These are phyloP conservation scores for Lepidurus couesii DNA, from an alignment of 1,140 invertebrate genomes.

Conservation along the genomic window DNA sequence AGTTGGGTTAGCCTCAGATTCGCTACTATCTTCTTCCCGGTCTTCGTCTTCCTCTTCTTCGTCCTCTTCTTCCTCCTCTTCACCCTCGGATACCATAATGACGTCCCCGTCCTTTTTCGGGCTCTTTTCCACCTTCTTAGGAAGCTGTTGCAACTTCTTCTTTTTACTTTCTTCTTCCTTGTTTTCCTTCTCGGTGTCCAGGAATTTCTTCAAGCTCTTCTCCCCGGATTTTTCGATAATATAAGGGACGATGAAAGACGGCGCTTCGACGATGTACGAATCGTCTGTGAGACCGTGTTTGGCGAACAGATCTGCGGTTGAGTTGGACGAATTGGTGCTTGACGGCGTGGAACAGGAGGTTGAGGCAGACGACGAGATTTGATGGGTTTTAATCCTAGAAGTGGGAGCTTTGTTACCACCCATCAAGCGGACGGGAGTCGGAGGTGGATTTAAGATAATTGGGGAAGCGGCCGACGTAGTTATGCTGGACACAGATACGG, in stretches of 20 bases:
- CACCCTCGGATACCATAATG: slow-evolving; percentile 43
- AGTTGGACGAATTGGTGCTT: slow-evolving; percentile 35
- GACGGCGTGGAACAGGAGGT: slow-evolving; percentile 1
- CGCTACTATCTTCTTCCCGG: slow-evolving; percentile 31
- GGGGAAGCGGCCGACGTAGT: slow-evolving; percentile 35
- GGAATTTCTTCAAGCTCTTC: slow-evolving; percentile 60
- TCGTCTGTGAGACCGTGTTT: slow-evolving; percentile 68
- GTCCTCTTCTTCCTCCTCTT: slow-evolving; percentile 40
- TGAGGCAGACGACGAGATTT: slow-evolving; percentile 11
- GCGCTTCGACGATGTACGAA: slow-evolving; percentile 84
- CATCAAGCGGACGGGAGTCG: slow-evolving; percentile 31
- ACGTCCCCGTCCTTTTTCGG: slow-evolving; percentile 46
- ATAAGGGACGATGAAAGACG: slow-evolving; percentile 84
- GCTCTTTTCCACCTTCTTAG: slow-evolving; percentile 40
- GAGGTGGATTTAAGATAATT: slow-evolving; percentile 28
- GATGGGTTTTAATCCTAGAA: slow-evolving; percentile 8
- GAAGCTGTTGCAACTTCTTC: slow-evolving; percentile 37
- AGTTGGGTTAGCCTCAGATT: slow-evolving; percentile 27
- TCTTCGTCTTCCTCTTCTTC: slow-evolving; percentile 37
- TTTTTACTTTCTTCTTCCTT: slow-evolving; percentile 37
- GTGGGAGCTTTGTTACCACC: slow-evolving; percentile 17
- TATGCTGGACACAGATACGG: slow-evolving; percentile 51
- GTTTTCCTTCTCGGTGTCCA: slow-evolving; percentile 57
- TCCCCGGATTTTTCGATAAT: slow-evolving; percentile 62
- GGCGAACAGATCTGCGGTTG: slow-evolving; percentile 42